A percentile compares a stretch with the other conserved stretches of the same genome.
Conservation (phyloP, 1,140 invertebrate species). For the Sarcophaga peregrina region DNA sequence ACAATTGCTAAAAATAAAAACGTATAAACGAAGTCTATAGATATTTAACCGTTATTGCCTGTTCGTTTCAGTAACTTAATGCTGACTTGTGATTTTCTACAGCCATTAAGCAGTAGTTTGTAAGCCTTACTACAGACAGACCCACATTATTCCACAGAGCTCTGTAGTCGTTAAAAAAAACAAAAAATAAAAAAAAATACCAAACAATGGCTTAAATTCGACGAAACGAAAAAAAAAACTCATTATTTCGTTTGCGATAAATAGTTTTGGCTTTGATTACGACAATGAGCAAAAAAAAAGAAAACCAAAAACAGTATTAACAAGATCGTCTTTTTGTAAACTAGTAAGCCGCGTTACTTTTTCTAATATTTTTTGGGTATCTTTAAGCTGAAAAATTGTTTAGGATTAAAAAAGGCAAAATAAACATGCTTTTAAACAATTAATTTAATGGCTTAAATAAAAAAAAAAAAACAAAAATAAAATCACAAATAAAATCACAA, state of each 20-base stretch:
- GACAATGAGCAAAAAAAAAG: neutral
- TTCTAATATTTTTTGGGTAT: neutral
- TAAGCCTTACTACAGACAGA: too few relatives aligned
- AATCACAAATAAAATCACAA: too few relatives aligned
- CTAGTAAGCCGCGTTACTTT: neutral
- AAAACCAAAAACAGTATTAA: neutral
- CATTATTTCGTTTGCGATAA: too few relatives aligned
- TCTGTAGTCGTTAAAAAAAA: too few relatives aligned
- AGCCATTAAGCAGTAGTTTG: too few relatives aligned
- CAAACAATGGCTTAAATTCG: too few relatives aligned
- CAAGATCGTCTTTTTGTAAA: constrained; percentile 21
- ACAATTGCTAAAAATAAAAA: neutral
- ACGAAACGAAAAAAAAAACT: too few relatives aligned
- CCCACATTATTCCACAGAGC: too few relatives aligned
- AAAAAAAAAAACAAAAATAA: too few relatives aligned
- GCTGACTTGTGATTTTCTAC: constrained; percentile 2
- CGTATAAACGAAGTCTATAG: neutral
- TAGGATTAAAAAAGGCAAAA: neutral
- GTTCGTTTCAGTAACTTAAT: constrained; percentile 7
- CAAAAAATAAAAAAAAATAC: too few relatives aligned
- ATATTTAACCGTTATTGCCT: neutral
- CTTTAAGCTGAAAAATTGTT: neutral
- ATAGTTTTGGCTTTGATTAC: neutral
- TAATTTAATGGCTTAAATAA: too few relatives aligned
- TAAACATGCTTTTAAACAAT: too few relatives aligned